phyloP scores from a whole-genome alignment of 2,797 vertebrate genomes.

The Clarias fuscus region DNA sequence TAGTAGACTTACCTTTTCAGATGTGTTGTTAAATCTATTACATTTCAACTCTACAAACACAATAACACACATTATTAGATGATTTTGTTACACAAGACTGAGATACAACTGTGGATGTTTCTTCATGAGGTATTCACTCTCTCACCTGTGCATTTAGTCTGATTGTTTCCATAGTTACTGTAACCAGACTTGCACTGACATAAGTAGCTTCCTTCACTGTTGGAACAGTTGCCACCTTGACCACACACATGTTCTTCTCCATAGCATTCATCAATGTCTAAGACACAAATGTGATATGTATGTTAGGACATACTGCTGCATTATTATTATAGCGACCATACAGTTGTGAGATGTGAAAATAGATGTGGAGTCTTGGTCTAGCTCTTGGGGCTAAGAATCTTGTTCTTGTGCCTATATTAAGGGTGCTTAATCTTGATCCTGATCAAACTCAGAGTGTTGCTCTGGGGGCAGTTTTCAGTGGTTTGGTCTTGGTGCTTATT shows the following conservation, averaged over 20 bases:
- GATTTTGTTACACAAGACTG: background rate
- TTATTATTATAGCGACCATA: no score
- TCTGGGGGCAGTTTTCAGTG: background rate
- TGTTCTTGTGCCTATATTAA: background rate
- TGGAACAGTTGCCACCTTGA: conserved; percentile 54
- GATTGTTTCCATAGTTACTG: conserved; percentile 65
- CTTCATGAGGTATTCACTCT: background rate
- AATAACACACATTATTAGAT: background rate
- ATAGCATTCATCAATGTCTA: conserved; percentile 68
- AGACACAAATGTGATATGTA: background rate
- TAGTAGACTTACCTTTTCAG: background rate
- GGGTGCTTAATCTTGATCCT: background rate
- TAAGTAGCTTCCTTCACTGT: conserved; percentile 61
- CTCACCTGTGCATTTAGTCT: conserved; percentile 66
- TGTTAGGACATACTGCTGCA: background rate
- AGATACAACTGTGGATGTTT: background rate
- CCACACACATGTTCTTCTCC: conserved; percentile 59
- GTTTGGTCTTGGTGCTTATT: background rate
- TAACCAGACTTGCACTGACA: conserved; percentile 66
- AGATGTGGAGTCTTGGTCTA: background rate
- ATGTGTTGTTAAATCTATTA: background rate
- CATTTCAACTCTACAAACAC: conserved; percentile 39
- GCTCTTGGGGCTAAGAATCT: background rate
- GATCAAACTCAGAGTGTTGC: background rate
- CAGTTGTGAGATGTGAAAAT: no score